A percentile compares a stretch with the other conserved stretches of the same genome.
These are phyloP conservation scores for Melospiza georgiana DNA, from an alignment of 2,113 vertebrate species.

Conservation along the genomic window DNA sequence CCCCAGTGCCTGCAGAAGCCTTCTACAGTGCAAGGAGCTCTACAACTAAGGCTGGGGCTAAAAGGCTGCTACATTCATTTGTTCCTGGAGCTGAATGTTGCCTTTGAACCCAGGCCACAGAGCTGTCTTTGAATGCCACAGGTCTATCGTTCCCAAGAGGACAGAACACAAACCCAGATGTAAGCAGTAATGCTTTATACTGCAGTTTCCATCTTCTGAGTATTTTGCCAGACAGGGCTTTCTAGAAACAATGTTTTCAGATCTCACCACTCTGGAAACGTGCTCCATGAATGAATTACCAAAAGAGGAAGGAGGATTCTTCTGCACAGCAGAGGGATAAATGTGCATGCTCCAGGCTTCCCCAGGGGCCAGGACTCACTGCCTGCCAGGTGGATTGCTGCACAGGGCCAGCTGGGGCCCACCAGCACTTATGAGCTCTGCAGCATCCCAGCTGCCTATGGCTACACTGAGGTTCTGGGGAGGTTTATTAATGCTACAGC, in stretches of 20 bases:
- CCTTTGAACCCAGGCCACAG: neutral
- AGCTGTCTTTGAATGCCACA: neutral
- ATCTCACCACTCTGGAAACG: neutral
- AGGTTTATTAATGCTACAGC: neutral
- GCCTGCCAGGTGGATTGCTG: neutral
- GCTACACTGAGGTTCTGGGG: neutral
- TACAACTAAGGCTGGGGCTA: neutral
- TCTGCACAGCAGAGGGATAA: neutral
- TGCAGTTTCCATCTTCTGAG: neutral
- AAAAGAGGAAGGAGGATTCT: neutral
- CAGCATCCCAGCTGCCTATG: neutral
- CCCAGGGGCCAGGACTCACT: neutral
- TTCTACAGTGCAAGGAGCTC: neutral
- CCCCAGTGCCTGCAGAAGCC: neutral
- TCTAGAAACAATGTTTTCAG: neutral
- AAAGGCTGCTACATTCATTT: neutral
- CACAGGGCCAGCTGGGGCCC: neutral
- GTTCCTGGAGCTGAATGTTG: neutral
- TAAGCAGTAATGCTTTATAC: neutral
- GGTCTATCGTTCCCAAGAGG: neutral
- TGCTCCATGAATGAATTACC: neutral
- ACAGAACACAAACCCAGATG: neutral
- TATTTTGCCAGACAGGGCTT: neutral
- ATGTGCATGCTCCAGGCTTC: rapidly evolving
- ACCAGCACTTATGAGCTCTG: neutral